Conservation (phyloP, 2,797 vertebrate genomes). For the Diglossa cyanea region DNA sequence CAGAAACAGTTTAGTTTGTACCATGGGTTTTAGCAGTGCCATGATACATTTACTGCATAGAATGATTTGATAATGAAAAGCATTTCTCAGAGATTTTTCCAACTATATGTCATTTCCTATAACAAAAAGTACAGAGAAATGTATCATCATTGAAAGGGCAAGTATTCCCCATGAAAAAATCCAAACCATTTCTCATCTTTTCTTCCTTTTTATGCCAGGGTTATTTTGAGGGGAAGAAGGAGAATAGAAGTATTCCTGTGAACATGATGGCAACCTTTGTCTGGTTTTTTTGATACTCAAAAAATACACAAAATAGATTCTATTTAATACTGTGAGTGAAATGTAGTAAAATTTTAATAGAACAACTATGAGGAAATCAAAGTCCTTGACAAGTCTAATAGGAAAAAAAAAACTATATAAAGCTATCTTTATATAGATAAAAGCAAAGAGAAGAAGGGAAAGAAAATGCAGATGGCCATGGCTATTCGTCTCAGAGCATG, state of each 20-base stretch:
- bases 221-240: slow-evolving; percentile 37
- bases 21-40: not conserved
- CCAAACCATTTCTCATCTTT: slow-evolving; percentile 32
- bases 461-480: not conserved
- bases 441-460: not conserved
- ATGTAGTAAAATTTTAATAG: slow-evolving; percentile 25
- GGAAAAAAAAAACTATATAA: not conserved
- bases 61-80: slow-evolving; percentile 41
- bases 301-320: slow-evolving; percentile 1
- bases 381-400: not conserved
- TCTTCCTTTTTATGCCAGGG: slow-evolving; percentile 13
- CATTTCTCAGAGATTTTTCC: slow-evolving; percentile 42
- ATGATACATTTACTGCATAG: not conserved
- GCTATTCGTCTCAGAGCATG: not conserved
- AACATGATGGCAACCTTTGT: slow-evolving; percentile 26
- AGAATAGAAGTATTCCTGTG: slow-evolving; percentile 21
- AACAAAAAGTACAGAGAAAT: slow-evolving; percentile 44
- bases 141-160: slow-evolving; percentile 34
- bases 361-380: slow-evolving; percentile 14
- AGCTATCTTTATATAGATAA: not conserved
- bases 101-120: slow-evolving; percentile 30
- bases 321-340: slow-evolving; percentile 6
- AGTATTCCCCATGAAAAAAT: slow-evolving; percentile 47
- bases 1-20: not conserved
- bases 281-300: not conserved